Base-by-base conservation (phyloP, 1,140 invertebrate genomes). In the Eufriesea mexicana region DNA sequence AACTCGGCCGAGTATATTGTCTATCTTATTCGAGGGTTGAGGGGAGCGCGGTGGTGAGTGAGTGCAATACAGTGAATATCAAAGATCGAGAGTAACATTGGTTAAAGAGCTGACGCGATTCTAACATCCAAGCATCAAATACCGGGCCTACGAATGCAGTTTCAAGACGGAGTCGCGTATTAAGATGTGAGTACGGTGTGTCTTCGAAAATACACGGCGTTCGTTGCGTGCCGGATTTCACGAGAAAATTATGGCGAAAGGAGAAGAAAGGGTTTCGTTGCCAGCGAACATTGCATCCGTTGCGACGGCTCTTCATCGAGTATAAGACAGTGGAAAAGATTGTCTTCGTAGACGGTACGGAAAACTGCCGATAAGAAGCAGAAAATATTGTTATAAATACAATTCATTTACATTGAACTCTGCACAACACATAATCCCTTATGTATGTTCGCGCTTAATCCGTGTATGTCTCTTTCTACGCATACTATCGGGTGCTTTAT, bases 161-260 rank as follows among this genome's bases (percentile, higher is more conserved):
- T 77, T 83, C 68, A 73, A 70, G 67, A 78, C 23, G 70, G 73
- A 68, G 62, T 59, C 70, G 85, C 71, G 74, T 85, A 72, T 89
- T 91, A 91, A 91, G 75, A 91, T 91, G 90, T 91, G 64, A 91
- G 90, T 89, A 85, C 51, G 55, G 42, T 72, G 73, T 59, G 62
- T 28, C 47, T 83, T 73, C 10, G 79, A 51, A 42, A 64, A 73
- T 45, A 74, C 28, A 28, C 42, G 66, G 54, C 61, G 57, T 59
- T 59, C 35, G 23, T 74, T 59, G 47, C 49, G 64, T 71, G 72
- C 61, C 45, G 70, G 61, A 73, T 84, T 64, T 79, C 47, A 57
- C 35, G n/a, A 28, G 67, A 54, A 25, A 82, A 72, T 42, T 62
- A 61, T 75, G 71, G 68, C 64, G 82, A 79, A 73, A 54, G 54